Percentiles rank a stretch among this genome's conserved stretches.
Conservation (phyloP, 2,113 vertebrate species). For the Nycticryphes semicollaris region DNA sequence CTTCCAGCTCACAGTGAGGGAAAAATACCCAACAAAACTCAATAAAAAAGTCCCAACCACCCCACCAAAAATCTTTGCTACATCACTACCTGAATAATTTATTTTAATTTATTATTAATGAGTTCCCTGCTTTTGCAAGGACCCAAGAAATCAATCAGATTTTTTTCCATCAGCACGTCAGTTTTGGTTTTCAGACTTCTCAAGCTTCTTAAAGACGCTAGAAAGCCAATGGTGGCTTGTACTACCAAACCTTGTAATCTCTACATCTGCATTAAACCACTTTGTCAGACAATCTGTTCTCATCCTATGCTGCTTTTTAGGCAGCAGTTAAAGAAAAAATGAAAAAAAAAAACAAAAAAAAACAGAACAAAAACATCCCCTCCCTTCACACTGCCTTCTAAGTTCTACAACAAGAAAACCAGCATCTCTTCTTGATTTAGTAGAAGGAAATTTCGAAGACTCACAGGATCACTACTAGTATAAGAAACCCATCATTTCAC, state of each 20-base stretch:
- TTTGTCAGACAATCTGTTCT: not conserved
- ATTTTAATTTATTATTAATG: not conserved
- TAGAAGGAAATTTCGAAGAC: not conserved
- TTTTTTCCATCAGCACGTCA: not conserved
- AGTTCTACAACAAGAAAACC: not conserved
- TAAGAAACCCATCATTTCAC: not conserved
- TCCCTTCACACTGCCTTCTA: not conserved
- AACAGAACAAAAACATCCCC: not conserved
- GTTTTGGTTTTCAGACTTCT: not conserved
- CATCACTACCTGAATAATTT: not conserved
- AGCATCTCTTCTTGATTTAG: not conserved
- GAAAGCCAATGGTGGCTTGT: accelerated
- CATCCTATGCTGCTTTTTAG: not conserved
- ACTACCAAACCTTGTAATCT: not conserved
- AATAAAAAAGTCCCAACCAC: not conserved
- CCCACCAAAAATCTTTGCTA: not conserved
- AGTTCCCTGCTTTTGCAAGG: not conserved
- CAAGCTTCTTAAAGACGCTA: not conserved
- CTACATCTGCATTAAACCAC: not conserved
- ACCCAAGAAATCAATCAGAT: not conserved
- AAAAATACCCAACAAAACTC: not conserved
- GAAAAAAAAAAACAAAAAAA: not conserved
- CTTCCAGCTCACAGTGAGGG: not conserved
- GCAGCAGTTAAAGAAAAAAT: not conserved
- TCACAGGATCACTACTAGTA: not conserved